Conservation (phyloP, 2,797 vertebrate genomes). For the Acridotheres tristis region DNA sequence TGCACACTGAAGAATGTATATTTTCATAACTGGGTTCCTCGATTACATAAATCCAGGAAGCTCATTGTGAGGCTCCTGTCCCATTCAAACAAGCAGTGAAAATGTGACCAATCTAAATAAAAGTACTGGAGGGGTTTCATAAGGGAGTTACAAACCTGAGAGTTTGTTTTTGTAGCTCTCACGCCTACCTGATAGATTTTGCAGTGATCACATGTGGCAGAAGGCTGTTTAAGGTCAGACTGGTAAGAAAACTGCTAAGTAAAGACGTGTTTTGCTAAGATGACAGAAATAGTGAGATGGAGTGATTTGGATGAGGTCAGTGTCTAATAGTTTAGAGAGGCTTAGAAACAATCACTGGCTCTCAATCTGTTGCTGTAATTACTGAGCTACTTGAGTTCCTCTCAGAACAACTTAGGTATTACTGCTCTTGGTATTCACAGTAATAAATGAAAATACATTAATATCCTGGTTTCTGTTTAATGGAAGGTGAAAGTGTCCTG, state of each 20-base stretch:
- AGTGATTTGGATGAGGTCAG: slow-evolving; percentile 36
- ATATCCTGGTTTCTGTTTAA: background rate
- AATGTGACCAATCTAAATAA: background rate
- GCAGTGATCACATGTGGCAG: background rate
- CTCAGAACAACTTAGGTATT: background rate
- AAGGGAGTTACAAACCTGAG: background rate
- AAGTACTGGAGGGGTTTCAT: background rate
- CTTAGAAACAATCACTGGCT: slow-evolving; percentile 7
- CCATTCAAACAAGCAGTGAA: background rate
- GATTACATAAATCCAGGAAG: background rate
- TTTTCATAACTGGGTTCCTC: background rate
- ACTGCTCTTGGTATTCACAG: background rate
- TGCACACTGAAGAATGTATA: rapidly evolving
- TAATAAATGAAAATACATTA: background rate
- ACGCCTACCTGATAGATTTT: background rate
- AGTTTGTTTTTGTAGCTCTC: background rate
- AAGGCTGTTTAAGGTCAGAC: background rate
- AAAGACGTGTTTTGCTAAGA: background rate
- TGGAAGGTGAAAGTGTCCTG: background rate
- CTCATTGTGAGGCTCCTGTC: background rate
- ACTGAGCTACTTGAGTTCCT: background rate
- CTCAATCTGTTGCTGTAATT: slow-evolving; percentile 43
- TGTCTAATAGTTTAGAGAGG: slow-evolving; percentile 26
- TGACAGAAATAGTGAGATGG: background rate
- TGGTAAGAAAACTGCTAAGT: background rate